Evolutionary conservation across 2,797 vertebrate genomes (phyloP), one percentile per base, ranked within the genome.

Genomic region (Setipinna tenuifilis): DNA sequence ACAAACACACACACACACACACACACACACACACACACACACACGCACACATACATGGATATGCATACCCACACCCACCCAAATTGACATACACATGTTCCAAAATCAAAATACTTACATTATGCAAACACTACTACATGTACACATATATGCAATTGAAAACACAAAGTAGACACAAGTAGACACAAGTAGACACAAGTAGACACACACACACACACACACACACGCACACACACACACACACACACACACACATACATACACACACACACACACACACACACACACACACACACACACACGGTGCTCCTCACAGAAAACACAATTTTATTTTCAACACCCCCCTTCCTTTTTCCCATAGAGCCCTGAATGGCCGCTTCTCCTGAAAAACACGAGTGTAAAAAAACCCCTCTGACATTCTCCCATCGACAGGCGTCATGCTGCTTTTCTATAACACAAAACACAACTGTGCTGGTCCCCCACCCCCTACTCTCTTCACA

Each of bases 341-440:
- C 35, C 6, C 71, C 71, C 31, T 19, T 21, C 17, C 17, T 78
- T 21, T 21, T 78, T 44, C 19, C 71, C 6, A 41, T 44, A 78
- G 17, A 78, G 31, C 4, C 31, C 17, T 78, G 17, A 78, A 78
- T 19, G 19, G 1, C 16, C 17, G 19, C 35, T 78, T 78, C 31
- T 78, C 71, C 44, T 78, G 71, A 78, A 44, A 78, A 78, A 35
- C 17, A 25, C 71, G 1, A 78, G 31, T 78, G 44, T 54, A 54
- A 54, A 54, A 78, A 78, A 21, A 44, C 44, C 21, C 71, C 58
- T n/a, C 17, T 78, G 71, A 78, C 71, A 44, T 88, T 93, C 90
- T 92, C 17, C 93, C 88, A 93, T 93, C 93, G 91, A 83, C 91
- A 89, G 65, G 85, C 88, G 90, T 82, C 59, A 68, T 46, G 78